phyloP scores from a whole-genome alignment of 2,113 vertebrate genomes.

The Thomomys bottae region DNA sequence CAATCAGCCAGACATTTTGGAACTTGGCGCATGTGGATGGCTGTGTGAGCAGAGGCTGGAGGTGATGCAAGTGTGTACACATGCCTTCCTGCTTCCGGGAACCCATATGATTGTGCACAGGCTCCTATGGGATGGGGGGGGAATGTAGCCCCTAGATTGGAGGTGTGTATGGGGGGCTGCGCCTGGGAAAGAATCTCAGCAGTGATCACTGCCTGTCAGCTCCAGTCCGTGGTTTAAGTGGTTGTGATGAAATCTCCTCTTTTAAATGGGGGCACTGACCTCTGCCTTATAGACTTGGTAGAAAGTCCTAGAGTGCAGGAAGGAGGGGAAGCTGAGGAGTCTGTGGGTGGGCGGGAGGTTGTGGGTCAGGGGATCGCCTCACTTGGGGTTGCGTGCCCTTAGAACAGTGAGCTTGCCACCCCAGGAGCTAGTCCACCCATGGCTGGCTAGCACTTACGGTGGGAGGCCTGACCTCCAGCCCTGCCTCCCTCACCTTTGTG shows the following conservation, averaged over 20 bases:
- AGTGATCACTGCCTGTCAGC: neutral
- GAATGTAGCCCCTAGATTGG: too few species aligned
- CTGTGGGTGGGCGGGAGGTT: neutral
- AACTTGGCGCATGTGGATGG: neutral
- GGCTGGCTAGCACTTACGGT: neutral
- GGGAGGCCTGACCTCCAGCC: neutral
- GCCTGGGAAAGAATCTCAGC: neutral
- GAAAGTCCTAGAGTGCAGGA: neutral
- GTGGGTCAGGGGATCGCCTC: too few species aligned
- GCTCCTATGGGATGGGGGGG: neutral
- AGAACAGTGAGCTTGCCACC: neutral
- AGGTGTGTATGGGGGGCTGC: neutral
- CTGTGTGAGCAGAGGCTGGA: neutral
- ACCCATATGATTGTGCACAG: neutral
- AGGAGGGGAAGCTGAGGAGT: too few species aligned
- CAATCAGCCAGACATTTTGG: constrained; percentile 48
- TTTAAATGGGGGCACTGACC: neutral
- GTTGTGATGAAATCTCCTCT: neutral
- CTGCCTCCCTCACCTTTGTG: neutral
- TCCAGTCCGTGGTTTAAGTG: neutral
- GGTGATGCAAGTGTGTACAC: neutral
- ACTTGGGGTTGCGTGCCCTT: neutral
- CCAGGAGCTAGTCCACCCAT: accelerated
- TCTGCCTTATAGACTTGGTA: neutral
- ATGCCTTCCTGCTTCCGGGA: neutral